Conservation (phyloP, 1,140 invertebrate species). For the Sweltsa coloradensis region DNA sequence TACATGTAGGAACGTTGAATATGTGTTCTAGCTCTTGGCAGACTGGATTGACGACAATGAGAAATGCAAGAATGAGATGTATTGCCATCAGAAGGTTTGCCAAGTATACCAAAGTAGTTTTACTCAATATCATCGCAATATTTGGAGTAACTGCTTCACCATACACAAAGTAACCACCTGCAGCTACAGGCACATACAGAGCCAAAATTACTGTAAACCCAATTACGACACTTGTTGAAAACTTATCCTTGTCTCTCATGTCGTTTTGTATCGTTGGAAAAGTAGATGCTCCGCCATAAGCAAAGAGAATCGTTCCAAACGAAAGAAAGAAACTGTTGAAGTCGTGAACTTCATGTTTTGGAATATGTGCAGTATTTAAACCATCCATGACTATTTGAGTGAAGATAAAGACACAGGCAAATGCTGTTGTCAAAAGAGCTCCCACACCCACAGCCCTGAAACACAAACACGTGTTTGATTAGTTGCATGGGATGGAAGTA, state of each 20-base stretch:
- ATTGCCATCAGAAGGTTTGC: constrained; percentile 46
- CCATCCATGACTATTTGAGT: constrained; percentile 39
- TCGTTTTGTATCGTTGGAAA: constrained; percentile 62
- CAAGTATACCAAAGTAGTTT: constrained; percentile 32
- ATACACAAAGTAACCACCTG: constrained; percentile 44
- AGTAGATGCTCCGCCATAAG: constrained; percentile 50
- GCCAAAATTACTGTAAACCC: constrained; percentile 43
- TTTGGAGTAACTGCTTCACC: constrained; percentile 40
- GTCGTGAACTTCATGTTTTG: constrained; percentile 23
- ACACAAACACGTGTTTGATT: no score
- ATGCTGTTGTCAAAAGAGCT: constrained; percentile 39
- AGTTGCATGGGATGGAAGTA: no score
- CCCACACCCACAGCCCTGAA: constrained; percentile 37
- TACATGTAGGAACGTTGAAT: constrained; percentile 47
- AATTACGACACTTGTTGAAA: constrained; percentile 36
- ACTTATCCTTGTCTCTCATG: constrained; percentile 43
- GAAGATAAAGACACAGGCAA: constrained; percentile 44
- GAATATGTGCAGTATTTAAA: constrained; percentile 23
- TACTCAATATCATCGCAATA: constrained; percentile 35
- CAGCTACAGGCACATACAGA: constrained; percentile 42
- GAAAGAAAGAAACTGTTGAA: constrained; percentile 43
- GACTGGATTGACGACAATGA: constrained; percentile 52
- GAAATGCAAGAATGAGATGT: constrained; percentile 48
- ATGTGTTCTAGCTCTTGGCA: constrained; percentile 56
- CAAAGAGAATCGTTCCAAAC: constrained; percentile 50